Evolutionary conservation across 2,797 vertebrate species (phyloP).

Genomic region (Fistularia commersonii): DNA sequence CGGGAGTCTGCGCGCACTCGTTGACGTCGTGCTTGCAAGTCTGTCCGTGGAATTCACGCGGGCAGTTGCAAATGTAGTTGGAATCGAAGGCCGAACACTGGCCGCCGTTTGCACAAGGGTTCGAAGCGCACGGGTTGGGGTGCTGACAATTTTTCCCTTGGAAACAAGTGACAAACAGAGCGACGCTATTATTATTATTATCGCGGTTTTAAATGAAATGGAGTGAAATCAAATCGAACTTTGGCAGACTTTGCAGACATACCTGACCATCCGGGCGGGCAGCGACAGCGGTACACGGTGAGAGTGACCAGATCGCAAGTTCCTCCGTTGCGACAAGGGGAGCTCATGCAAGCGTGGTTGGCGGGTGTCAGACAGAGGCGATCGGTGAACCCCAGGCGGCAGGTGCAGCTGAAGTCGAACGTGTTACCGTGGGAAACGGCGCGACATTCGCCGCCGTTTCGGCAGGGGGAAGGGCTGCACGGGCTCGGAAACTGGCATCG

Average conservation of each 20-base stretch:
- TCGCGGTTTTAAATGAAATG: not conserved
- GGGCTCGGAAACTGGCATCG: constrained; percentile 87
- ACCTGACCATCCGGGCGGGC: constrained; percentile 95
- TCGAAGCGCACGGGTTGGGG: constrained; percentile 93
- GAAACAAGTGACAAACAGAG: not conserved
- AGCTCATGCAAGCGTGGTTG: constrained; percentile 88
- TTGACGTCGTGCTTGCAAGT: constrained; percentile 92
- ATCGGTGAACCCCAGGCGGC: constrained; percentile 87
- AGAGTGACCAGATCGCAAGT: constrained; percentile 86
- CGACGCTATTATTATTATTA: not conserved
- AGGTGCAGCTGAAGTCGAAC: constrained; percentile 81
- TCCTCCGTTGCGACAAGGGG: constrained; percentile 91
- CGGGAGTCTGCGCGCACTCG: constrained; percentile 79
- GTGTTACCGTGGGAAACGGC: constrained; percentile 69
- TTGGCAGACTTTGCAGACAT: constrained; percentile 19
- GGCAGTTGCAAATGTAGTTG: constrained; percentile 86
- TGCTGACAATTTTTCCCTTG: constrained; percentile 91
- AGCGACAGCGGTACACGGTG: constrained; percentile 84
- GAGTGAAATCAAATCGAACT: too few species aligned
- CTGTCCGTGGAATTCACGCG: constrained; percentile 82
- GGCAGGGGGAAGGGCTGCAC: constrained; percentile 87
- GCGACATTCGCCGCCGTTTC: constrained; percentile 84
- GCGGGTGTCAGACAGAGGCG: constrained; percentile 87
- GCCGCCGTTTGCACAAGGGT: constrained; percentile 92
- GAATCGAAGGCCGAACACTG: constrained; percentile 89